Base-by-base conservation (phyloP, 2,888 invertebrate genomes). In the Shargacucullia verbasci region DNA sequence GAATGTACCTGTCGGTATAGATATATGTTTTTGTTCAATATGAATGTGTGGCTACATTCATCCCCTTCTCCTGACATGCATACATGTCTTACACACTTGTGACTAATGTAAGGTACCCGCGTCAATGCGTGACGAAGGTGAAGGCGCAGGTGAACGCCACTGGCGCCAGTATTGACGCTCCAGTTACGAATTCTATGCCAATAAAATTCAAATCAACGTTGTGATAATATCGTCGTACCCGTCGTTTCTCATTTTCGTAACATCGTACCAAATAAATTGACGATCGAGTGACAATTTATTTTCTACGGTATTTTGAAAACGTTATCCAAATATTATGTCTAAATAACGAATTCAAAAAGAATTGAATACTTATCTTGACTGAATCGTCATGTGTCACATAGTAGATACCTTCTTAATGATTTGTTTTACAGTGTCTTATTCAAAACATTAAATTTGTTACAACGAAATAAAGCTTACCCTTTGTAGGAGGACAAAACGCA, bases 41-140 rank as follows among this genome's bases (percentile, higher is more conserved):
- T 37, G 20, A 40, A 44, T 13, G 37, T 46, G 45, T 29, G 46
- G 52, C 54, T 64, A 50, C 41, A 58, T 60, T 50, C 27, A 31
- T 39, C 43, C 41, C 29, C 20, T 27, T 29, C 33, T n/a, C 31
- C 31, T 14, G 57, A 12, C 59, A 15, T 59, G 62, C 73, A 73
- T 78, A 81, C 78, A 82, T 82, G 87, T 84, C 84, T 82, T 79
- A 81, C 84, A 83, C 87, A 88, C 82, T 85, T 85, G 88, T 87
- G 86, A 87, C 84, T 86, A 88, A 88, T 87, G 85, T 81, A 79
- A 79, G 76, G 76, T 76, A 87, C 86, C 88, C 86, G 73, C 82
- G 85, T 87, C 87, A 86, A 77, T 71, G 63, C 77, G 74, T 87
- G 89, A 88, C 85, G 89, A 82, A 87, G 90, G 89, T 88, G 83